Base-by-base conservation (phyloP, 1,140 invertebrate species). In the Melipona quadrifasciata region DNA sequence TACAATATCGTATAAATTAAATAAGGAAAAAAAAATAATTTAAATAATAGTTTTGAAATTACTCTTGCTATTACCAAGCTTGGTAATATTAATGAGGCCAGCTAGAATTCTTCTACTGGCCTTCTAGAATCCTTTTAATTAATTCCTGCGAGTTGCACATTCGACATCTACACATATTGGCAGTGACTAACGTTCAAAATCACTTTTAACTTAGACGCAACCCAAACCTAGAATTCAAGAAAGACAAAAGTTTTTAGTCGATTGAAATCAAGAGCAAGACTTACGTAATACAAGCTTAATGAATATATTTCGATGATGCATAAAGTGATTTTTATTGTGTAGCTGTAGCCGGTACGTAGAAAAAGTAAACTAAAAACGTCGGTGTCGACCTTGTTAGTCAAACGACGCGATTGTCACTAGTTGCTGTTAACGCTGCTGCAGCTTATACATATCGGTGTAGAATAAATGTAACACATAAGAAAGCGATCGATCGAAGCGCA, bases 141-240 rank as follows among this genome's bases (percentile, higher is more conserved):
- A 31, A 81, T 81, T 21, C 11, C 5, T 2, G 17, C 21, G 17
- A 31, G 57, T 70, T 39, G 24, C 31, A 39, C 3, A 11, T 8
- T 31, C 12, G 17, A 57, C 67, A 68, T 77, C 61, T 47, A 11
- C 39, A 39, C 12, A 70, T 12, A 65, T 31, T 24, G 34, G 39
- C 61, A 71, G 53, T 78, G n/a, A 57, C n/a, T 31, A 65, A 2
- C 21, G 51, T 72, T 79, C 17, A 17, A 84, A 72, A 79, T 57
- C 47, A 79, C 75, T 65, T 79, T 47, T 79, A 84, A 72, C 82
- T 65, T 83, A 83, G 75, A 78, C 75, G 55, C 78, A 83, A 34
- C 75, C 82, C 27, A 83, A 75, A 84, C 67, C 82, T 79, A 84
- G 75, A 84, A 84, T 79, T 79, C 75, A 84, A 82, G 75, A 61